Evolutionary conservation across 2,888 invertebrate species (phyloP).

Genomic region (Dermolepida albohirtum): DNA sequence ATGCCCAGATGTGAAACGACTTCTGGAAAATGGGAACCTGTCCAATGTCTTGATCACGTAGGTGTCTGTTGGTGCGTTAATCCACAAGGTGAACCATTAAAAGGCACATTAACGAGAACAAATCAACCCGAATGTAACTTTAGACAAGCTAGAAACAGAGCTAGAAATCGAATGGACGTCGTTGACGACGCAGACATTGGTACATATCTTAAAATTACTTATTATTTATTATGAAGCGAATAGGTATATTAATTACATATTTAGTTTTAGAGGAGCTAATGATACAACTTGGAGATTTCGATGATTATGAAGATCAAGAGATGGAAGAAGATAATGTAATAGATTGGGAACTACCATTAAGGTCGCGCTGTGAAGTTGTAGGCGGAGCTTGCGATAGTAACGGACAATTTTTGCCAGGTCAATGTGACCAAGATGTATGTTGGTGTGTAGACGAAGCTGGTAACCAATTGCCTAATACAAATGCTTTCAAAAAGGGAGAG

Average conservation of each 20-base stretch:
- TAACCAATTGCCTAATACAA: slow-evolving; percentile 73
- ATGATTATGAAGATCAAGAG: slow-evolving; percentile 66
- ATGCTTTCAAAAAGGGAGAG: slow-evolving; percentile 71
- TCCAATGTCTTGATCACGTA: slow-evolving; percentile 82
- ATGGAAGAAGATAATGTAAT: slow-evolving; percentile 53
- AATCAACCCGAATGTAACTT: slow-evolving; percentile 83
- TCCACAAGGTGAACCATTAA: slow-evolving; percentile 82
- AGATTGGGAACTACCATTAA: slow-evolving; percentile 55
- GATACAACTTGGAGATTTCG: slow-evolving; percentile 71
- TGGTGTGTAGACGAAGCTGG: slow-evolving; percentile 92
- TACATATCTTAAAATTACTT: slow-evolving; percentile 54
- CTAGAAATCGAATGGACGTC: slow-evolving; percentile 57
- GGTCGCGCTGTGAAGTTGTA: slow-evolving; percentile 65
- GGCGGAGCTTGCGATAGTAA: slow-evolving; percentile 73
- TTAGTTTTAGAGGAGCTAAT: slow-evolving; percentile 78
- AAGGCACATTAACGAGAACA: slow-evolving; percentile 83
- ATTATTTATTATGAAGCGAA: not conserved
- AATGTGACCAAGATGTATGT: slow-evolving; percentile 77
- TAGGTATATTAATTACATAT: slow-evolving; percentile 47
- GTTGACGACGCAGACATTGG: slow-evolving; percentile 69
- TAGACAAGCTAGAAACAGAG: slow-evolving; percentile 77
- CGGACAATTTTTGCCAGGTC: slow-evolving; percentile 80
- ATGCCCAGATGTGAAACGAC: slow-evolving; percentile 80
- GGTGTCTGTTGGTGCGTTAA: slow-evolving; percentile 92
- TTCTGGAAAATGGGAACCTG: slow-evolving; percentile 82